A percentile compares a stretch with the other conserved stretches of the same genome.
Conservation (phyloP, 2,888 invertebrate species). For the Epistrophe eligans region DNA sequence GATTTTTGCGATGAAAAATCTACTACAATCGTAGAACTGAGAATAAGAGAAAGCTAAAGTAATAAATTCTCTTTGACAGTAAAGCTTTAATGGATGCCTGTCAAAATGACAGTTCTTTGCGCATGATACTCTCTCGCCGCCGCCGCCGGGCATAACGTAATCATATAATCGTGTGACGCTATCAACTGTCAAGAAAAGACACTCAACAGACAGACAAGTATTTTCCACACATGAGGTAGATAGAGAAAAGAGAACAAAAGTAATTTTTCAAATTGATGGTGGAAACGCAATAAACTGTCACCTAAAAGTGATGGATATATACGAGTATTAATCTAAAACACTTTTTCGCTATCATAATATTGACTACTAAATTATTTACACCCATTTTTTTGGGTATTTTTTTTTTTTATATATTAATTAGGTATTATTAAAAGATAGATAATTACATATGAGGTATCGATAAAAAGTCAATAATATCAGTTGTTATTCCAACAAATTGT, state of each 20-base stretch:
- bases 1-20: constrained; percentile 29
- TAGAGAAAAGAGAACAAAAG: not conserved
- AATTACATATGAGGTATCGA: not conserved
- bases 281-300: constrained; percentile 46
- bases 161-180: constrained; percentile 43
- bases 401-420: constrained; percentile 11
- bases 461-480: not conserved
- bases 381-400: constrained; percentile 7
- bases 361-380: constrained; percentile 37
- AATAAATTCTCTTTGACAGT: constrained; percentile 1
- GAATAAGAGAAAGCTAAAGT: not conserved
- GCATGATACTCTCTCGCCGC: constrained; percentile 45
- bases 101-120: constrained; percentile 60
- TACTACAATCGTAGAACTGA: constrained; percentile 44
- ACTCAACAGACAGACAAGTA: not conserved
- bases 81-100: constrained; percentile 27
- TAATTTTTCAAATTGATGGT: constrained; percentile 21
- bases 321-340: constrained; percentile 8
- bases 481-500: not conserved
- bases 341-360: constrained; percentile 2
- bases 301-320: constrained; percentile 7
- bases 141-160: constrained; percentile 40
- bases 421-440: not conserved
- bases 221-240: not conserved
- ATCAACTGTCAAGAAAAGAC: constrained; percentile 39